Evolutionary conservation across 2,113 vertebrate species (phyloP), one percentile per base, ranked within the genome.

Genomic region (Gallinago jamesoni): DNA sequence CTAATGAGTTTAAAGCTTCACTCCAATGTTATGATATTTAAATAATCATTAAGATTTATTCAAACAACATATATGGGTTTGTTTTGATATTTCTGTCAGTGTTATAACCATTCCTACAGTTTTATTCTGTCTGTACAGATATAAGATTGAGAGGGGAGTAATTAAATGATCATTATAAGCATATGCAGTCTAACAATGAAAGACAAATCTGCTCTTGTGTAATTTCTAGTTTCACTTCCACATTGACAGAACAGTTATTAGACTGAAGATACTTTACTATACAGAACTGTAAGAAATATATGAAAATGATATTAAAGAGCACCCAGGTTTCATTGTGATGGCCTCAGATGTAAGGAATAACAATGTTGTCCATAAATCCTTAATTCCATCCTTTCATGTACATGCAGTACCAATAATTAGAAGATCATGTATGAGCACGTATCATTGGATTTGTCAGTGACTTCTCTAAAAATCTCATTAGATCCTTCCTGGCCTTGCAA

Each of bases 401-500:
- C 12, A 53, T 57, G 14, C 22, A 78, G 31, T 53, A 68, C 11
- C 22, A 78, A 63, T 78, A 84, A 93, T 87, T 76, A 87, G 39
- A 82, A 91, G 56, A 64, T 81, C 7, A 23, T 0, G 0, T 69
- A 53, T 19, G 11, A 39, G 19, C 72, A 25, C 33, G 48, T 98
- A 30, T 99, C 98, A 12, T 99, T 99, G 39, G 98, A 98, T 84
- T 99, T 99, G 97, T 99, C 99, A 63, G 99, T 98, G 80, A 98
- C 98, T 3, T 98, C 98, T 78, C 98, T 93, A 98, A 99, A 99
- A 97, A 98, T 98, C 94, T 99, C 99, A 24, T 99, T 99, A 98
- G 98, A 99, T 95, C 98, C 98, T 43, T 98, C 96, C 43, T 99
- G 98, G 98, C 98, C 98, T 99, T 98, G 87, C 98, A 98, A 21